These are phyloP conservation scores for Anser cygnoides DNA, from an alignment of 2,113 vertebrate species.

Conservation along the genomic window DNA sequence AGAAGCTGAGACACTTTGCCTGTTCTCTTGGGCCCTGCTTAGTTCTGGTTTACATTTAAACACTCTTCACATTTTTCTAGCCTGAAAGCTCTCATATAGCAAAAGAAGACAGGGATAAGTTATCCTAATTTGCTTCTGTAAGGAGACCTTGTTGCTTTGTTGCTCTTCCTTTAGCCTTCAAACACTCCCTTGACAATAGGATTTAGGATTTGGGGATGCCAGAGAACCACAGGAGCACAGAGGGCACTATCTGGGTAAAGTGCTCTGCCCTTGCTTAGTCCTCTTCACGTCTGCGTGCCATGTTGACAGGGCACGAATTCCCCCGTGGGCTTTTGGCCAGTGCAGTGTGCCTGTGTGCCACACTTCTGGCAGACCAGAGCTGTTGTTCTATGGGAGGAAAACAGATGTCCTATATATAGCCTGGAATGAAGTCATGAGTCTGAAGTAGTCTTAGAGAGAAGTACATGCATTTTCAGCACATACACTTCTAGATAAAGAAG, in stretches of 20 bases:
- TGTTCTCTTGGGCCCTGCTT: not conserved
- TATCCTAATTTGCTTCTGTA: not conserved
- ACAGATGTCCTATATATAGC: not conserved
- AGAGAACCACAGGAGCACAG: not conserved
- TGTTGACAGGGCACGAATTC: not conserved
- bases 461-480: not conserved
- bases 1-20: not conserved
- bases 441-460: not conserved
- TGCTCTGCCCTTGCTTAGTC: not conserved
- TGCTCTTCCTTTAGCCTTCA: not conserved
- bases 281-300: not conserved
- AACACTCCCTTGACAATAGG: not conserved
- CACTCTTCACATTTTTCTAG: not conserved
- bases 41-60: not conserved
- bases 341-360: fast-evolving
- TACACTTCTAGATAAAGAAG: not conserved
- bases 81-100: not conserved
- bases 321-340: not conserved
- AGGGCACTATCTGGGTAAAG: not conserved
- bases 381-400: not conserved
- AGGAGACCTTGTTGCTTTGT: not conserved
- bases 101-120: not conserved
- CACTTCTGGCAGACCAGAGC: not conserved
- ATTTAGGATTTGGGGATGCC: not conserved
- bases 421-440: not conserved